Evolutionary conservation across 2,113 vertebrate species (phyloP).

Genomic region (Silurus glanis): DNA sequence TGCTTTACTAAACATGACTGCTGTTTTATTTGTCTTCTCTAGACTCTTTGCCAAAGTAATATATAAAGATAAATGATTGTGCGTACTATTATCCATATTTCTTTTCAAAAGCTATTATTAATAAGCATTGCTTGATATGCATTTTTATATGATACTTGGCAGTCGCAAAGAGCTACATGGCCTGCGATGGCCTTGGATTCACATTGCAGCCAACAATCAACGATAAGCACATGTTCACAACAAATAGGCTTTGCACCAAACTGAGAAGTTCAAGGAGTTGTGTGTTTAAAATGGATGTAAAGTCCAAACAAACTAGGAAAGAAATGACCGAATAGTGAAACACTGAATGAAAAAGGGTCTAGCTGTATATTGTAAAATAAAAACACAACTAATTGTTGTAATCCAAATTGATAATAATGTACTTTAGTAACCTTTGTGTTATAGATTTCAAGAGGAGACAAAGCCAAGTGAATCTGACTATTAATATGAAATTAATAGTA

Average conservation of each 20-base stretch:
- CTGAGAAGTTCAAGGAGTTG: constrained; percentile 33
- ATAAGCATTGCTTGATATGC: background rate
- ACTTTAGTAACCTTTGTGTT: background rate
- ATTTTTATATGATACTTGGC: constrained; percentile 7
- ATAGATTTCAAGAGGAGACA: background rate
- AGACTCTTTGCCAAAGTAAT: constrained; percentile 21
- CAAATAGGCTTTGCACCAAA: constrained; percentile 26
- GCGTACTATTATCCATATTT: background rate
- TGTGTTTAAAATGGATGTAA: background rate
- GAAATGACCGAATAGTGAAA: background rate
- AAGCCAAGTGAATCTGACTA: background rate
- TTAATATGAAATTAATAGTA: background rate
- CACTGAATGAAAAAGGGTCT: background rate
- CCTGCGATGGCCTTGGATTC: constrained; percentile 27
- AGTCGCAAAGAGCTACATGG: constrained; percentile 23
- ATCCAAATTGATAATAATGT: background rate
- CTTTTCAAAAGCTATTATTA: background rate
- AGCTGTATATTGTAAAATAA: background rate
- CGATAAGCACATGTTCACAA: constrained; percentile 46
- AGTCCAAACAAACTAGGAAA: background rate
- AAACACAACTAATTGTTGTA: background rate
- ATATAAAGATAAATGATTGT: background rate
- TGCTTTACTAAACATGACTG: constrained; percentile 38
- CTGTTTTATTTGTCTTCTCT: constrained; percentile 23
- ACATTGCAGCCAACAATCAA: constrained; percentile 30